Base-by-base conservation (phyloP, 2,888 invertebrate genomes). In the Drosophila formosana region DNA sequence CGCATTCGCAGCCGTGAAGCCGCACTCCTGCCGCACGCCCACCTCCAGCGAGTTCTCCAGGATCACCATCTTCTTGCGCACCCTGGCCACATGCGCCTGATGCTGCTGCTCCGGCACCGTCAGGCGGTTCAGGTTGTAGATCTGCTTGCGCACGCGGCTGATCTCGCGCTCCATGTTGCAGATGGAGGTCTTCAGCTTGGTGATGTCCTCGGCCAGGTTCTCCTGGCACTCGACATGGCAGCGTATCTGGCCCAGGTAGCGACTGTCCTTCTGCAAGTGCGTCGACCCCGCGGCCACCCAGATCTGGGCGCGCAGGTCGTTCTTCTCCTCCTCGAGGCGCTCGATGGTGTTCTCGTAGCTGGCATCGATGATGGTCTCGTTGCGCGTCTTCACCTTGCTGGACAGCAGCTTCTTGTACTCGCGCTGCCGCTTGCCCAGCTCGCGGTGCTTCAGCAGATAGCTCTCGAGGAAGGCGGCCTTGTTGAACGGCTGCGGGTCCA, bases 21-120 rank as follows among this genome's bases (percentile, higher is more conserved):
- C 86, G 30, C 91, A 91, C 68, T 93, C 93, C 13, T 90, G 86
- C 3, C 90, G 89, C 7, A 91, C 80, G 0, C 90, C 88, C 23
- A 91, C 90, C 53, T 92, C 91, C 25, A 92, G 65, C 1, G 91
- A 90, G 62, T 92, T 91, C 74, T 92, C 92, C 50, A 91, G 66
- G 3, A 91, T 91, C 13, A 75, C 68, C 70, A 91, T 72, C 61
- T 85, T 84, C 66, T 90, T 91, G 3, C 88, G 82, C 4, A 88
- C 88, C 9, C 71, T 83, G 0, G 71, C 70, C 26, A 91, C 90
- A 56, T 91, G 82, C 0, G 81, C 86, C 64, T 89, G 87, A 53
- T 92, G 90, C 72, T 91, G 90, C n/a, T 80, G 78, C 34, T 92
- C 92, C 0, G 92, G 91, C 18, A 92, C 88, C 0, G 92, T 92